Percentiles rank a stretch among this genome's conserved stretches.
phyloP scores from a whole-genome alignment of 92 coral and sea anemone genomes.

The Actinostola sp. region DNA sequence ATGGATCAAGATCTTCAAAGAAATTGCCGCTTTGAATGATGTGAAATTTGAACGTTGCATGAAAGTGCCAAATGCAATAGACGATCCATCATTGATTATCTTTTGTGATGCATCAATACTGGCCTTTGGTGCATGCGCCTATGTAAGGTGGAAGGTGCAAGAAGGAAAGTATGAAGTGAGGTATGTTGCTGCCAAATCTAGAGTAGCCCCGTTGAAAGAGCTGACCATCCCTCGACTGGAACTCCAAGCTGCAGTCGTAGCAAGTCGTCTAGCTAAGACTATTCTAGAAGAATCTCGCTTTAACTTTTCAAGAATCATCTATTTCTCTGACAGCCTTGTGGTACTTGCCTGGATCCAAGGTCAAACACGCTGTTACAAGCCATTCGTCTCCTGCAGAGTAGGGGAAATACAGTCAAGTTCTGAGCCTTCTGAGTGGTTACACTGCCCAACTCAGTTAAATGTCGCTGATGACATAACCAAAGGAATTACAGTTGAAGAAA shows the following conservation, averaged over 20 bases:
- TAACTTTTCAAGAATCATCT: no score
- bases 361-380: conserved; percentile 33
- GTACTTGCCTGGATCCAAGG: no score
- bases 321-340: no score
- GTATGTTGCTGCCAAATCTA: conserved; percentile 48
- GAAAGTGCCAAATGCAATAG: conserved; percentile 54
- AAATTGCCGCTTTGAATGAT: not conserved
- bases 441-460: conserved; percentile 46
- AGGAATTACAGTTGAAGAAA: conserved; percentile 36
- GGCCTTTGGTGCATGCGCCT: conserved; percentile 69
- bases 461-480: conserved; percentile 66
- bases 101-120: no score
- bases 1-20: no score
- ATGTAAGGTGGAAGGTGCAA: conserved; percentile 18
- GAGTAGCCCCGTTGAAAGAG: conserved; percentile 51
- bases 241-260: conserved; percentile 53
- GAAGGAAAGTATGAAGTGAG: conserved; percentile 20
- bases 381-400: conserved; percentile 52
- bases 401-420: conserved; percentile 62
- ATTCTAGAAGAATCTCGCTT: no score
- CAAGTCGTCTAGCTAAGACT: conserved; percentile 14
- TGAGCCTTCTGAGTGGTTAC: conserved; percentile 61
- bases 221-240: conserved; percentile 47
- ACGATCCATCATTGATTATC: no score
- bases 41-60: conserved; percentile 14